phyloP scores from a whole-genome alignment of 2,797 vertebrate species.

The Cirrhinus molitorella region DNA sequence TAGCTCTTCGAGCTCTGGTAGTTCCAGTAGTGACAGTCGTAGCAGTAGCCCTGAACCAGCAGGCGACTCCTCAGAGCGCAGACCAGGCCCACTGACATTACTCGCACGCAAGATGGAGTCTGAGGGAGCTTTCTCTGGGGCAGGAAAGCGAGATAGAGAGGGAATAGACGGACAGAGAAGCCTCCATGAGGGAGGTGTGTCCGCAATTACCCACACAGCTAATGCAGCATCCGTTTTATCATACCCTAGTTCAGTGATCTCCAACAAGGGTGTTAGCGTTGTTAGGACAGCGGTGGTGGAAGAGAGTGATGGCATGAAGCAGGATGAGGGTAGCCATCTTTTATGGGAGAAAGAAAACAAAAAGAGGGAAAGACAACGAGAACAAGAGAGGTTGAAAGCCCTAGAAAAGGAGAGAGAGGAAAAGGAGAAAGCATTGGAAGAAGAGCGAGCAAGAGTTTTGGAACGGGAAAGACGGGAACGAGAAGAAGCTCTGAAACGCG shows the following conservation, averaged over 20 bases:
- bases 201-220: slow-evolving; percentile 74
- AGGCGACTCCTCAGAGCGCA: slow-evolving; percentile 79
- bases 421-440: slow-evolving; percentile 25
- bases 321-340: slow-evolving; percentile 24
- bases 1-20: slow-evolving; percentile 81
- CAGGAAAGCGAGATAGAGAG: slow-evolving; percentile 72
- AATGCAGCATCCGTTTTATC: slow-evolving; percentile 67
- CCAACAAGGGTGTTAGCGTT: slow-evolving; percentile 71
- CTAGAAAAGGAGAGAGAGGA: slow-evolving; percentile 47
- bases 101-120: slow-evolving; percentile 81
- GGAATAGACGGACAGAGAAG: slow-evolving; percentile 68
- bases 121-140: slow-evolving; percentile 79
- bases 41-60: slow-evolving; percentile 87
- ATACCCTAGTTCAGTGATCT: slow-evolving; percentile 69
- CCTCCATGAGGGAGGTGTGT: slow-evolving; percentile 67
- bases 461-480: slow-evolving; percentile 46
- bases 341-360: slow-evolving; percentile 47
- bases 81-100: slow-evolving; percentile 78
- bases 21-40: slow-evolving; percentile 82
- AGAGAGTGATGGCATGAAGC: slow-evolving; percentile 63
- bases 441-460: slow-evolving; percentile 52
- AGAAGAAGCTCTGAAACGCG: slow-evolving; percentile 46
- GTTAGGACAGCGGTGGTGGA: slow-evolving; percentile 69
- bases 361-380: slow-evolving; percentile 46
- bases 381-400: slow-evolving; percentile 39